A percentile compares a stretch with the other conserved stretches of the same genome.
Conservation (phyloP, 37 sponge, comb jelly and placozoan genomes). For the Spongilla lacustris region DNA sequence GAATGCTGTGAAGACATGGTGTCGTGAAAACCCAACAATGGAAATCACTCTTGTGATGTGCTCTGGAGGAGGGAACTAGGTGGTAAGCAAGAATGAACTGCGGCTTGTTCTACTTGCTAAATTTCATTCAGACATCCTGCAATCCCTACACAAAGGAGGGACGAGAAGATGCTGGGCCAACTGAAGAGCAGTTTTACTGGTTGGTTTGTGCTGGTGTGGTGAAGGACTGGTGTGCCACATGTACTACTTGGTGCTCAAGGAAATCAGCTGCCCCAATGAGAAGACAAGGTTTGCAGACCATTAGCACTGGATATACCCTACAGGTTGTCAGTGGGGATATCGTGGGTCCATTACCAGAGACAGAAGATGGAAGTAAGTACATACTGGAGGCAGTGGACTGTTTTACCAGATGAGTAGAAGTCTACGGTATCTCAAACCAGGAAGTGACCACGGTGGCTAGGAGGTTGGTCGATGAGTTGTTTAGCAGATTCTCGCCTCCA, state of each 20-base stretch:
- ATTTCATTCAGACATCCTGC: slow-evolving; percentile 7
- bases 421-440: slow-evolving; percentile 11
- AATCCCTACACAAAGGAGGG: slow-evolving; percentile 16
- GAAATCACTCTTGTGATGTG: neutral
- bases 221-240: neutral
- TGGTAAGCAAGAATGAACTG: neutral
- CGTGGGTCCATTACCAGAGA: slow-evolving; percentile 15
- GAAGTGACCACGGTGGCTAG: slow-evolving; percentile 7
- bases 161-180: neutral
- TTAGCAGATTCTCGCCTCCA: slow-evolving; percentile 5
- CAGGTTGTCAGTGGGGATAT: slow-evolving; percentile 26
- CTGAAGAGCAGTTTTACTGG: slow-evolving; percentile 35
- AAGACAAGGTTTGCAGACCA: neutral
- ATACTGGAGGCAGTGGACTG: slow-evolving; percentile 26
- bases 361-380: neutral
- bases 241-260: neutral
- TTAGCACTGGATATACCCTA: slow-evolving; percentile 14
- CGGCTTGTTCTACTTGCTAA: slow-evolving; percentile 4
- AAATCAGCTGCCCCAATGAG: slow-evolving; percentile 7
- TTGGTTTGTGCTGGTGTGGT: neutral
- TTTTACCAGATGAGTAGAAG: slow-evolving; percentile 24
- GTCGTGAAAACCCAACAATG: neutral
- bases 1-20: neutral
- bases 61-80: neutral
- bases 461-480: slow-evolving; percentile 7